A percentile compares a stretch with the other conserved stretches of the same genome.
Evolutionary conservation across 2,888 invertebrate genomes (phyloP).

Genomic region (Cosmopolites sordidus): DNA sequence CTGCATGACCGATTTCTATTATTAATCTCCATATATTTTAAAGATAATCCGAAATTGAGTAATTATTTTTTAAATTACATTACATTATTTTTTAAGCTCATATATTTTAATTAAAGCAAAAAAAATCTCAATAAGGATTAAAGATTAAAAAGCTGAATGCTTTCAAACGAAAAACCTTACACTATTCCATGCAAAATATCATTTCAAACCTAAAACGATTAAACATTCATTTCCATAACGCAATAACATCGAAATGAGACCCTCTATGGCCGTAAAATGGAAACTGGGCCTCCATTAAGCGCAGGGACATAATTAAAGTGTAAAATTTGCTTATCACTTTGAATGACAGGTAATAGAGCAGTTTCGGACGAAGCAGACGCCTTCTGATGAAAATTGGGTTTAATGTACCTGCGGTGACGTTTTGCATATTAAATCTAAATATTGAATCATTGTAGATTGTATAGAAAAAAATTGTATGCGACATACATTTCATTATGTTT

Average conservation of each 20-base stretch:
- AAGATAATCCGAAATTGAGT: too few species aligned
- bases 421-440: neutral
- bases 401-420: neutral
- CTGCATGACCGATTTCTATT: too few species aligned
- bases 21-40: too few species aligned
- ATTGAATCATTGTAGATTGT: too few species aligned
- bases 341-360: conserved; percentile 25
- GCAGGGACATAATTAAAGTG: conserved; percentile 22
- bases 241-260: conserved; percentile 2
- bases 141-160: too few species aligned
- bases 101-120: too few species aligned
- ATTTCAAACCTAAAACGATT: neutral
- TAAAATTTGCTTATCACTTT: conserved; percentile 23
- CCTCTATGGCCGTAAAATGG: conserved; percentile 7
- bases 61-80: too few species aligned
- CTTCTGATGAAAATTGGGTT: neutral
- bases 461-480: too few species aligned
- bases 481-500: too few species aligned
- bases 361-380: neutral
- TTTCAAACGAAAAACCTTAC: too few species aligned
- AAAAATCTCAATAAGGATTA: too few species aligned
- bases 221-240: conserved; percentile 10
- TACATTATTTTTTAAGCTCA: too few species aligned
- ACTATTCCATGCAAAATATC: neutral
- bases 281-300: conserved; percentile 13